Evolutionary conservation across 1,140 invertebrate genomes (phyloP).

Genomic region (Lepidostoma basale): DNA sequence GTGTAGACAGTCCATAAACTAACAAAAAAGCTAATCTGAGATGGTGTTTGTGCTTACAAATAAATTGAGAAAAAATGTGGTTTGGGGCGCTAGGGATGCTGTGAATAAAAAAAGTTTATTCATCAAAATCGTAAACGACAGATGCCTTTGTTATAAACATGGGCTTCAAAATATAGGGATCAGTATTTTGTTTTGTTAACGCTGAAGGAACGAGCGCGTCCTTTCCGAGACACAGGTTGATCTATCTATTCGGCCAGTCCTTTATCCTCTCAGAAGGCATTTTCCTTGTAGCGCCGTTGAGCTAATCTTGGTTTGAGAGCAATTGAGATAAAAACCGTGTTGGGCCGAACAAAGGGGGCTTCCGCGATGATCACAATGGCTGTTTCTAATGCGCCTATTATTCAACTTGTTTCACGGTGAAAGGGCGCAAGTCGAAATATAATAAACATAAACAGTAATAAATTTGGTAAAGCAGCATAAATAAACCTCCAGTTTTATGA

Average conservation of each 20-base stretch:
- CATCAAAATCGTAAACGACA: neutral
- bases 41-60: too few relatives aligned
- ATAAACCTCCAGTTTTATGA: too few relatives aligned
- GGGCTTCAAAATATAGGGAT: neutral
- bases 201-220: neutral
- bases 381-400: too few relatives aligned
- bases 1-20: too few relatives aligned
- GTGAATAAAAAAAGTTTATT: too few relatives aligned
- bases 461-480: too few relatives aligned
- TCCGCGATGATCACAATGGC: neutral
- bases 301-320: slow-evolving; percentile 10
- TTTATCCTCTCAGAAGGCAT: neutral
- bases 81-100: too few relatives aligned
- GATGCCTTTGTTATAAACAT: slow-evolving; percentile 16
- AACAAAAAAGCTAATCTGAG: too few relatives aligned
- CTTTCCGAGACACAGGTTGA: slow-evolving; percentile 11
- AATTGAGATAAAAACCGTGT: slow-evolving; percentile 4
- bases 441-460: too few relatives aligned
- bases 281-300: neutral
- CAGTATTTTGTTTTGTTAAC: neutral
- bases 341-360: slow-evolving; percentile 1
- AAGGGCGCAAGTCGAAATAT: too few relatives aligned
- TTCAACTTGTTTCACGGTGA: too few relatives aligned
- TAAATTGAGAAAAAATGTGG: too few relatives aligned
- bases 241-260: slow-evolving; percentile 1